phyloP scores from a whole-genome alignment of 2,888 invertebrate genomes.

The Rhyacophila evoluta region DNA sequence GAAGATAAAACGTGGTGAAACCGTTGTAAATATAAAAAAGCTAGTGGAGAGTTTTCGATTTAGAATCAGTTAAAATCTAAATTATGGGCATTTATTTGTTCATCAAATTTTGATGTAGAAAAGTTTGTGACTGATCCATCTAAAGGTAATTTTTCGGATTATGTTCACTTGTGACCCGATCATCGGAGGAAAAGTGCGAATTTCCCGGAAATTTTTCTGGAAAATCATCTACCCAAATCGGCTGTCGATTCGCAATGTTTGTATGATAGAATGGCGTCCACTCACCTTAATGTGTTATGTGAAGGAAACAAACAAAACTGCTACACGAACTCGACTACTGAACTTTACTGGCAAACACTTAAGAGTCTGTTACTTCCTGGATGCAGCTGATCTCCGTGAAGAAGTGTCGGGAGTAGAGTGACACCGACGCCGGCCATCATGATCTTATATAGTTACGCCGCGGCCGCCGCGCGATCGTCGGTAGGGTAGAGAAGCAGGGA shows the following conservation, averaged over 20 bases:
- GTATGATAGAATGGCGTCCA: neutral
- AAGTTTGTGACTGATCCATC: too few relatives aligned
- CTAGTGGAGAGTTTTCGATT: too few relatives aligned
- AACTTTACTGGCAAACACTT: conserved; percentile 20
- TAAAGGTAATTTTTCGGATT: neutral
- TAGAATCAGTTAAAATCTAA: too few relatives aligned
- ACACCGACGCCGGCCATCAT: neutral
- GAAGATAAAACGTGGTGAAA: too few relatives aligned
- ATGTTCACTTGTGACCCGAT: neutral
- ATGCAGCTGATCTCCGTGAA: neutral
- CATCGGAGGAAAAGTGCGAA: neutral
- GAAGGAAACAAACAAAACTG: conserved; percentile 7
- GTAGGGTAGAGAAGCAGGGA: neutral
- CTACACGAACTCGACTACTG: neutral
- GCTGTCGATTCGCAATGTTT: neutral
- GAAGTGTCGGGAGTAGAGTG: conserved; percentile 7
- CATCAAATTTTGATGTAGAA: too few relatives aligned
- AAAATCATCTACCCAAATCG: neutral
- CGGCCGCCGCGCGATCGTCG: neutral
- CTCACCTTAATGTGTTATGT: conserved; percentile 6
- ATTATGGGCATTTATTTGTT: too few relatives aligned
- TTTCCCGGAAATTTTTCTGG: neutral
- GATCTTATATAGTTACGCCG: conserved; percentile 2
- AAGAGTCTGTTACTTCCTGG: neutral
- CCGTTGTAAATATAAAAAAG: too few relatives aligned